Percentiles rank a stretch among this genome's conserved stretches.
Evolutionary conservation across 2,888 invertebrate genomes (phyloP).

Genomic region (Sialis fuliginosa): DNA sequence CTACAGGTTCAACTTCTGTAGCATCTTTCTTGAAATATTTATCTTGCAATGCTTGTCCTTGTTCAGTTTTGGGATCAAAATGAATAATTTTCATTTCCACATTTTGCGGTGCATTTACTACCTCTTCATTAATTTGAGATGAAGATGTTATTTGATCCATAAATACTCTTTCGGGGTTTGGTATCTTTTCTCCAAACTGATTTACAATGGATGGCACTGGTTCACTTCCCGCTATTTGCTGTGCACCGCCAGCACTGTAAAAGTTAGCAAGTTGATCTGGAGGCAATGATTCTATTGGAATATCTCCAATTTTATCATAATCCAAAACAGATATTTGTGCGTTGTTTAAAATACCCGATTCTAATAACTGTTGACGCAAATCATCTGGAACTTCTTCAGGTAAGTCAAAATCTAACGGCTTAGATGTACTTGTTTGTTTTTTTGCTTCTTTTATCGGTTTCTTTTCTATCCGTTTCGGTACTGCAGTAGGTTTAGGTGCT

Average conservation of each 20-base stretch:
- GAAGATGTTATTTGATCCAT: conserved; percentile 30
- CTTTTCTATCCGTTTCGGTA: conserved; percentile 29
- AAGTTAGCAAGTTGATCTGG: conserved; percentile 76
- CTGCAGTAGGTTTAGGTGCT: conserved; percentile 27
- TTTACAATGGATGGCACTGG: conserved; percentile 47
- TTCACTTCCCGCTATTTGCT: conserved; percentile 49
- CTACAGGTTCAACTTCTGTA: conserved; percentile 55
- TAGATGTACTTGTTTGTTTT: conserved; percentile 29
- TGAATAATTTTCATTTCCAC: conserved; percentile 76
- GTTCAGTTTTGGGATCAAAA: conserved; percentile 56
- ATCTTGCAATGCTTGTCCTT: conserved; percentile 51
- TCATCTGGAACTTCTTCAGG: conserved; percentile 84
- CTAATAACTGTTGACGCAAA: conserved; percentile 59
- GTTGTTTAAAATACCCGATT: conserved; percentile 72
- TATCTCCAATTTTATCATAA: conserved; percentile 77
- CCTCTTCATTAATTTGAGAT: conserved; percentile 26
- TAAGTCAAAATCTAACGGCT: conserved; percentile 36
- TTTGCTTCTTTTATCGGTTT: conserved; percentile 30
- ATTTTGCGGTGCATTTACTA: conserved; percentile 33
- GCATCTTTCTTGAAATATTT: conserved; percentile 55
- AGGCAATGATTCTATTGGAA: conserved; percentile 63
- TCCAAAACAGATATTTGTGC: conserved; percentile 76
- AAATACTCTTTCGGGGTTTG: conserved; percentile 22
- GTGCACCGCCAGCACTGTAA: conserved; percentile 65
- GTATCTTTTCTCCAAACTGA: conserved; percentile 38